Base-by-base conservation (phyloP, 1,140 invertebrate species). In the Dendroctonus valens region DNA sequence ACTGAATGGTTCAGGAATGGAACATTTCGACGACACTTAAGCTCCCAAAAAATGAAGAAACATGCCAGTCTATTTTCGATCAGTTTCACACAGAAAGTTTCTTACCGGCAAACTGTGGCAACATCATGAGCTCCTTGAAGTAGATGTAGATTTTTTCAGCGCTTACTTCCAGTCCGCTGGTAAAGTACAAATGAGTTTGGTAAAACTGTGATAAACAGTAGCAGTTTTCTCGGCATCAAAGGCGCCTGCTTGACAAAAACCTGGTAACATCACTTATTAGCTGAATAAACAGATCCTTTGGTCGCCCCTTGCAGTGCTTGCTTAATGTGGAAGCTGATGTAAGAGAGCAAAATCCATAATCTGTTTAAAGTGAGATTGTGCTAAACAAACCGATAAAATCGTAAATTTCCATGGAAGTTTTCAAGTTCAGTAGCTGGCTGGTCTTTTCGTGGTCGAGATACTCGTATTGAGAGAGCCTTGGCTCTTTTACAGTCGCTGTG, bases 191-290 rank as follows among this genome's bases (percentile, higher is more conserved):
- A 41, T 77, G 75, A 0, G 74, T 74, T 50, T 72, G 59, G 61
- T 77, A 75, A 55, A 77, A 74, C 42, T 75, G 75, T 38, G 75
- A 75, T 52, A 78, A 59, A 77, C 39, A 5, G 72, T 65, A 38
- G 70, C 72, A 41, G 62, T 62, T 70, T 78, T 73, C 59, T 71
- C 67, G 0, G 68, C n/a, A 50, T 62, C 70, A 40, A 72, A 75
- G 12, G 63, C 48, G 0, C 41, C 48, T 40, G 44, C 65, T 51
- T 70, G 68, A 15, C 73, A 74, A 64, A n/a, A 77, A 78, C 69
- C 73, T 72, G n/a, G 52, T 62, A 1, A 72, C 70, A 49, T 65
- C 69, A 12, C 67, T 69, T 55, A 78, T 70, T 11, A 76, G 55
- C 63, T 77, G 73, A 5, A 71, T 53, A n/a, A 72, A 69, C 40